Evolutionary conservation across 2,888 invertebrate genomes (phyloP), one percentile per base, ranked within the genome.

Genomic region (Eristalis intricaria): DNA sequence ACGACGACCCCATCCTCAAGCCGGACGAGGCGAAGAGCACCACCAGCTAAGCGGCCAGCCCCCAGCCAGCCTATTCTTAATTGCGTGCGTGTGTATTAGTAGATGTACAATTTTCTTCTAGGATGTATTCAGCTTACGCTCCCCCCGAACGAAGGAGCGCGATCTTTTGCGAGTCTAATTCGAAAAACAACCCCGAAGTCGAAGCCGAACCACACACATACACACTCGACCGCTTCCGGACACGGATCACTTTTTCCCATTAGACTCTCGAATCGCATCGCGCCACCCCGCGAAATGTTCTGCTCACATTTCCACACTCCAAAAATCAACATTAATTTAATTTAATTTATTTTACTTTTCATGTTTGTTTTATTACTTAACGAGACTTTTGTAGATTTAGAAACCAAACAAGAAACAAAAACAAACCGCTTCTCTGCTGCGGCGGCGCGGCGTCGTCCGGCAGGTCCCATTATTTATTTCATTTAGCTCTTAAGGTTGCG

Each of bases 91-190:
- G 84, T 58, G 87, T 83, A 74, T 74, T 65, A 73, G 66, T 73
- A 90, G 88, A 82, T 89, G 89, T 78, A 79, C 69, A 79, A 79
- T 65, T 71, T 63, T 68, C 38, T 15, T 80, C 58, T 76, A 32
- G 32, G 32, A 68, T 61, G 29, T 73, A 78, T 71, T 68, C 70
- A 84, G 60, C 61, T 29, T 32, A 71, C 23, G 35, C 43, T 68
- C 70, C 75, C 75, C 61, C 35, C 71, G n/a, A 32, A 88, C 73
- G 70, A 83, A 82, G 75, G 19, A n/a, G 50, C 32, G 74, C 88
- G 90, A 91, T 91, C 92, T 92, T 50, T 92, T 92, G 92, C 90
- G 92, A 92, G 92, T 92, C 93, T 91, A 91, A 92, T 92, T 91
- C 90, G 93, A 92, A 92, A 91, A 89, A 79, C 32, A 26, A 78